phyloP scores from a whole-genome alignment of 2,888 invertebrate species.

The Parthenolecanium corni region DNA sequence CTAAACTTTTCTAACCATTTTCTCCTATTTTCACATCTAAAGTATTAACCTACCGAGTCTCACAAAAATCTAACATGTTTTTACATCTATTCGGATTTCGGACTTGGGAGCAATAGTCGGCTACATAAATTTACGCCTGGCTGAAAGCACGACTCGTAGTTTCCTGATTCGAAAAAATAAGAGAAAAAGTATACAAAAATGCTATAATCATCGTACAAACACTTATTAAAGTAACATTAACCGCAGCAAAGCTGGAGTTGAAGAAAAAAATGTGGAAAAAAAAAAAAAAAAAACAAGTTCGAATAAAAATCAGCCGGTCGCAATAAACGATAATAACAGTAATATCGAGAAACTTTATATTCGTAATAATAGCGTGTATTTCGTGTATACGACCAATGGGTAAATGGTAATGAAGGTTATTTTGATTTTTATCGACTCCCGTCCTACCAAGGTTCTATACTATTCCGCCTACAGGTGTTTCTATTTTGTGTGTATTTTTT shows the following conservation, averaged over 20 bases:
- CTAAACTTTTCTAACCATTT: too few species aligned
- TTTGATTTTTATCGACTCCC: constrained; percentile 17
- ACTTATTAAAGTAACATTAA: constrained; percentile 18
- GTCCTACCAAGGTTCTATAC: constrained; percentile 1
- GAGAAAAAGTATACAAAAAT: too few species aligned
- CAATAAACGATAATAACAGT: constrained; percentile 18
- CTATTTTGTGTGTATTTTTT: background rate
- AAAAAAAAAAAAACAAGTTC: background rate
- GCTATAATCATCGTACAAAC: constrained; percentile 15
- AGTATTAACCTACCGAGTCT: too few species aligned
- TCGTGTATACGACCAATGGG: constrained; percentile 4
- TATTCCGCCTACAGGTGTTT: background rate
- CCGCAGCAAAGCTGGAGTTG: background rate
- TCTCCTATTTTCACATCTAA: too few species aligned
- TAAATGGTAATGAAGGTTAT: constrained; percentile 21
- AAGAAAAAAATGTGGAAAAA: constrained; percentile 1
- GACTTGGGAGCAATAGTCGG: background rate
- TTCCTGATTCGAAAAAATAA: constrained; percentile 6
- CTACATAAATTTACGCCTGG: constrained; percentile 17
- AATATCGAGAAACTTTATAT: constrained; percentile 5
- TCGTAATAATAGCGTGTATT: constrained; percentile 9
- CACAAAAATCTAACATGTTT: background rate
- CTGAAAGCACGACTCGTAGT: constrained; percentile 15
- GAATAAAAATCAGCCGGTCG: constrained; percentile 1
- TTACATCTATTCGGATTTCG: background rate